Evolutionary conservation across 2,888 invertebrate species (phyloP).

Genomic region (Seira sanloemensis): DNA sequence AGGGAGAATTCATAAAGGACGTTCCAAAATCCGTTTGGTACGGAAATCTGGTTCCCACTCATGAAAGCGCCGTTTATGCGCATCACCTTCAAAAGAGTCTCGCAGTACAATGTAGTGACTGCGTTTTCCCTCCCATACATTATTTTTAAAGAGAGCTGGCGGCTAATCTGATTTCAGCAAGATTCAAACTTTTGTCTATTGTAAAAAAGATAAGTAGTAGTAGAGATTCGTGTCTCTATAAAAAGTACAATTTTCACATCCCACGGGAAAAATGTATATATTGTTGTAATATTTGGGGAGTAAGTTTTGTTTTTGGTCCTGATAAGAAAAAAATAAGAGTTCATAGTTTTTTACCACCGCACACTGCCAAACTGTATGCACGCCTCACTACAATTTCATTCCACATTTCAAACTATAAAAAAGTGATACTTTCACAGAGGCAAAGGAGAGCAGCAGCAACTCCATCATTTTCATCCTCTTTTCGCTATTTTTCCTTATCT

Average conservation of each 20-base stretch:
- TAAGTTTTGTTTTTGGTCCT: neutral
- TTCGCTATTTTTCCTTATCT: slow-evolving; percentile 9
- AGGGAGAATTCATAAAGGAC: neutral
- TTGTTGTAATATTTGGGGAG: neutral
- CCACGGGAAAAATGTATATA: slow-evolving; percentile 39
- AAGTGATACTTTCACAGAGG: neutral
- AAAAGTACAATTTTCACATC: neutral
- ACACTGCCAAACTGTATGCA: neutral
- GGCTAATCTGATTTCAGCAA: slow-evolving; percentile 56
- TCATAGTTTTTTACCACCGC: neutral
- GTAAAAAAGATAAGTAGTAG: slow-evolving; percentile 10
- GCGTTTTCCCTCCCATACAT: neutral
- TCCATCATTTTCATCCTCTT: neutral
- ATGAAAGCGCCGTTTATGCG: too few relatives aligned
- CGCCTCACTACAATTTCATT: neutral
- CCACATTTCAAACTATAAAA: neutral
- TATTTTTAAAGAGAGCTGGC: slow-evolving; percentile 13
- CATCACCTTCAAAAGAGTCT: neutral
- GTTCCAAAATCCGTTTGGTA: too few relatives aligned
- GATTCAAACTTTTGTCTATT: slow-evolving; percentile 27
- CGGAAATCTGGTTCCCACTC: too few relatives aligned
- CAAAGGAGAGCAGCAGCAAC: neutral
- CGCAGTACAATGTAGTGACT: neutral
- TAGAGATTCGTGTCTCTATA: neutral
- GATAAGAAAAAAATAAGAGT: neutral